phyloP scores from a whole-genome alignment of 2,888 invertebrate genomes.

The Scaptodrosophila latifasciaeformis region DNA sequence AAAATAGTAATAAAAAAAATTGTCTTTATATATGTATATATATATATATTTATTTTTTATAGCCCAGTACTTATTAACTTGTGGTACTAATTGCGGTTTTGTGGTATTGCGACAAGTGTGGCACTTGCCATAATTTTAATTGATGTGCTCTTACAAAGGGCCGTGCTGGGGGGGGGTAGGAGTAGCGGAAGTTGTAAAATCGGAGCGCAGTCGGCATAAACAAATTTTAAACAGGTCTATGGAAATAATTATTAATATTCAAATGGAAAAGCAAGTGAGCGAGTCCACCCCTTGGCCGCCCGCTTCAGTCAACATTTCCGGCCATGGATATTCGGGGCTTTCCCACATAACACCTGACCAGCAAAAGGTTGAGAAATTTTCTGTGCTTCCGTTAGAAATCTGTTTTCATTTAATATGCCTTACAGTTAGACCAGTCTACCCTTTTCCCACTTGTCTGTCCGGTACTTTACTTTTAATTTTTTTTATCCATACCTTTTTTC shows the following conservation, averaged over 20 bases:
- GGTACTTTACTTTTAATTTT: conserved; percentile 58
- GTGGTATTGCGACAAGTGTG: conserved; percentile 28
- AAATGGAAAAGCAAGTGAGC: too few species aligned
- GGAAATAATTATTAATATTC: neutral
- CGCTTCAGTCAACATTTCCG: conserved; percentile 51
- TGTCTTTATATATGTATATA: neutral
- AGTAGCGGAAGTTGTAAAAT: conserved; percentile 30
- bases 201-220: neutral
- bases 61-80: conserved; percentile 58
- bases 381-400: conserved; percentile 59
- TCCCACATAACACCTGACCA: conserved; percentile 2
- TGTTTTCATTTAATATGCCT: conserved; percentile 29
- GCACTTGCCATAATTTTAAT: conserved; percentile 44
- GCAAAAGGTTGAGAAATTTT: conserved; percentile 45
- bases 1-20: too few species aligned
- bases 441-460: neutral
- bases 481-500: conserved; percentile 17
- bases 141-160: conserved; percentile 8
- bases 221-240: conserved; percentile 3
- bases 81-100: conserved; percentile 63
- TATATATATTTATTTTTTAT: conserved; percentile 21
- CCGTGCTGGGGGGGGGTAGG: neutral
- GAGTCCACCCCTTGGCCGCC: too few species aligned
- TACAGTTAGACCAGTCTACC: conserved; percentile 32
- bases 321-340: conserved; percentile 24